Base-by-base conservation (phyloP, 2,113 vertebrate genomes). In the Syngnathus floridae region DNA sequence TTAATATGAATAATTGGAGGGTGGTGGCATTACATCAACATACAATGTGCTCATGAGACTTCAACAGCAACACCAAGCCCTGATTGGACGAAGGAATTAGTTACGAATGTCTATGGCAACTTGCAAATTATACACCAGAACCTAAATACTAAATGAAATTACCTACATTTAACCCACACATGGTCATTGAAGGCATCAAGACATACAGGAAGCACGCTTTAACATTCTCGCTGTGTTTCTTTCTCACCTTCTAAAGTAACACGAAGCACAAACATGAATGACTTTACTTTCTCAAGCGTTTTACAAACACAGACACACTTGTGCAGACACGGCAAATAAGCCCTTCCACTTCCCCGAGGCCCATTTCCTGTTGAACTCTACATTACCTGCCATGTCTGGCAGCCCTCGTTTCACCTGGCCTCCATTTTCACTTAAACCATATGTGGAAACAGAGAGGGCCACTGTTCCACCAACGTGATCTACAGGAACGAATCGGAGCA, bases 301-400 rank as follows among this genome's bases (percentile, higher is more conserved):
- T 66, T n/a, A 65, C 80, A 82, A 84, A 87, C 71, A 81, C 7
- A 64, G 69, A 46, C 46, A 49, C 72, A 70, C 66, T 48, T 73
- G 59, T 56, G 56, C 72, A 79, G 77, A 81, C 68, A 63, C 35
- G 58, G 67, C 63, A 73, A 73, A 78, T 14, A 74, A 80, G 61
- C 67, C 43, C 68, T 71, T 85, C 65, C 68, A 70, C 68, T 63
- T 72, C 61, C 69, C 70, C 70, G 59, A 72, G 73, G 74, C 79
- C 65, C 75, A 84, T 83, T 88, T 87, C 78, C 86, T 85, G 75
- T 83, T 88, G 83, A 88, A 88, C 83, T 86, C 56, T 84, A 49
- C n/a, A 14, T 84, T 78, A 86, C 80, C 81, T 88, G 74, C 58
- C 68, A 64, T 56, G 69, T 69, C 66, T 5, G 35, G 66, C 62